Base-by-base conservation (phyloP, 1,140 invertebrate genomes). In the Melitaea cinxia region DNA sequence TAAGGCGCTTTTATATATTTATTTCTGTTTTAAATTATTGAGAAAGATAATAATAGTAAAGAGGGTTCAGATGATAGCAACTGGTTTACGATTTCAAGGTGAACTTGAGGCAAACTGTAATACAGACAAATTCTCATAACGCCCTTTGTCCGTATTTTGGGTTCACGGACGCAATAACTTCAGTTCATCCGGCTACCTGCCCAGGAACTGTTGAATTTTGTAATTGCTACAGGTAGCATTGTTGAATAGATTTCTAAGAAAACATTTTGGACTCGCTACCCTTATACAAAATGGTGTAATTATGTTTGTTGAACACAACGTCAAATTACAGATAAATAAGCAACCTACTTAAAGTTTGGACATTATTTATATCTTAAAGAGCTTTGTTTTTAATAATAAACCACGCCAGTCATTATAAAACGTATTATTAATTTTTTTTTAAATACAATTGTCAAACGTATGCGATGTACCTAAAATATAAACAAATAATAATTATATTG, bases 101-200 rank as follows among this genome's bases (percentile, higher is more conserved):
- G 77, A 85, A 78, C 83, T 55, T 58, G 79, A 62, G 72, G 67
- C 62, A 74, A 69, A 14, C 75, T 79, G 76, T 83, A 83, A 82
- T 78, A 82, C 75, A 72, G 69, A 83, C 77, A 74, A 83, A 85
- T 87, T 87, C 80, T 76, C 78, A 83, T 83, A 77, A 79, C 75
- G 74, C 76, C 77, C 77, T 86, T 88, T 86, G 82, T 86, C 79
- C 84, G 76, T 72, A 66, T 78, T 77, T 76, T 71, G 77, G 76
- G 80, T 83, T 82, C 78, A 84, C 65, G 80, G 75, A 66, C 75
- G 57, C 70, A 50, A 54, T 59, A 54, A 66, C 57, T 77, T 64
- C 69, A 70, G 72, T 78, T 70, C 73, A 73, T 62, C 75, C 72
- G 70, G 64, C 77, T 83, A 79, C 80, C 83, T 83, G 80, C 49